phyloP scores from a whole-genome alignment of 2,888 invertebrate species.

The Priocnemis perturbator region DNA sequence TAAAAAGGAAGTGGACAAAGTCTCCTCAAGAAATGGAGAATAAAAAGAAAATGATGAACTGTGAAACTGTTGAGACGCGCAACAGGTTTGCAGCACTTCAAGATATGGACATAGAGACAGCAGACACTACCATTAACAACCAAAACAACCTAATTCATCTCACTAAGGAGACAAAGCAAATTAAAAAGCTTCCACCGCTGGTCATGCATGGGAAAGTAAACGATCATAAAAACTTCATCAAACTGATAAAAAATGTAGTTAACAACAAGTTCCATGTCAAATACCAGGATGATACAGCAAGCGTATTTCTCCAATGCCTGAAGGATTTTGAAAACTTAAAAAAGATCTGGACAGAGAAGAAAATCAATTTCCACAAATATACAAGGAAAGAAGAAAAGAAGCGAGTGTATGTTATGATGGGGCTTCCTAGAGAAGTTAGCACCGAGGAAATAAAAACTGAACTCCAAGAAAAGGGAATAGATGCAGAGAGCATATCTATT shows the following conservation, averaged over 20 bases:
- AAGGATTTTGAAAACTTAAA: not conserved
- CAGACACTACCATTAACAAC: too few relatives aligned
- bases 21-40: too few relatives aligned
- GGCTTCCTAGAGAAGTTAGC: not conserved
- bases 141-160: too few relatives aligned
- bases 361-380: slow-evolving; percentile 12
- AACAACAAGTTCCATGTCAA: not conserved
- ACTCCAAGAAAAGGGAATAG: slow-evolving; percentile 20
- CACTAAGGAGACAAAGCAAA: too few relatives aligned
- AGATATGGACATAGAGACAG: too few relatives aligned
- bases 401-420: slow-evolving; percentile 8
- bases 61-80: too few relatives aligned
- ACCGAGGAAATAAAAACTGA: not conserved
- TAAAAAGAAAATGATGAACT: too few relatives aligned
- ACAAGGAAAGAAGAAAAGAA: slow-evolving; percentile 9
- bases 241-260: not conserved
- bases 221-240: not conserved
- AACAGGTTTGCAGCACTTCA: too few relatives aligned
- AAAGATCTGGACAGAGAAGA: not conserved
- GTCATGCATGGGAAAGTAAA: slow-evolving; percentile 12
- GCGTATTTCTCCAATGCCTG: not conserved
- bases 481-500: slow-evolving; percentile 22
- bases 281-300: not conserved
- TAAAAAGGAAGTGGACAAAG: too few relatives aligned
- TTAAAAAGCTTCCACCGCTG: slow-evolving; percentile 5